Base-by-base conservation (phyloP, 2,888 invertebrate genomes). In the Ischnura elegans region DNA sequence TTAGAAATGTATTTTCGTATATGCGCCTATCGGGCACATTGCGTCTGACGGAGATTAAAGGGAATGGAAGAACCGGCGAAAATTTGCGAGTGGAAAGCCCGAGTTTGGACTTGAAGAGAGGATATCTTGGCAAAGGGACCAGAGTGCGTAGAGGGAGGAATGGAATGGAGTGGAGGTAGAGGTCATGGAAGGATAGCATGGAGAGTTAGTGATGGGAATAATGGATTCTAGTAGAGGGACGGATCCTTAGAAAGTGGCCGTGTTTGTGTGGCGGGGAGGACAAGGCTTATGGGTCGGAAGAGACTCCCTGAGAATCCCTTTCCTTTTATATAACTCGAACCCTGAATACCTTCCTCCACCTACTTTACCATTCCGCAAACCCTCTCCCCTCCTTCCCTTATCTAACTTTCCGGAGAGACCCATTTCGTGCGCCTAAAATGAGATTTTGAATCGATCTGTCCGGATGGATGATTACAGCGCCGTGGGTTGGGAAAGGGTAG, bases 391-490 rank as follows among this genome's bases (percentile, higher is more conserved):
- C 76, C 3, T 8, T 36, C 76, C 76, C 76, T 76, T 76, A 76
- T 76, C 76, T 76, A 76, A 76, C 76, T 76, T 76, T n/a, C n/a
- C n/a, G n/a, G 19, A n/a, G 51, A 86, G 86, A 45, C 86, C 86
- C 86, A 86, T 86, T 86, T 46, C 86, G 45, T n/a, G 43, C 46
- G n/a, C 46, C 86, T 86, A 86, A 86, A 86, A 86, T 86, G 86
- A 86, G 86, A 86, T 86, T 86, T 86, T 86, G 86, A 86, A 86
- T 86, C 86, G 86, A 86, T 86, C 86, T 86, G 86, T 86, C 45
- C 86, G 46, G 86, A 86, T 86, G 86, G 86, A 86, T 45, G 43
- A 86, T 86, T 19, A 46, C 86, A 46, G 43, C 45, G 43, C 36
- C 51, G 51, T 19, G 51, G 51, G 8, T 51, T 19, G 51, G 8